Base-by-base conservation (phyloP, 2,888 invertebrate genomes). In the Pteria penguin region DNA sequence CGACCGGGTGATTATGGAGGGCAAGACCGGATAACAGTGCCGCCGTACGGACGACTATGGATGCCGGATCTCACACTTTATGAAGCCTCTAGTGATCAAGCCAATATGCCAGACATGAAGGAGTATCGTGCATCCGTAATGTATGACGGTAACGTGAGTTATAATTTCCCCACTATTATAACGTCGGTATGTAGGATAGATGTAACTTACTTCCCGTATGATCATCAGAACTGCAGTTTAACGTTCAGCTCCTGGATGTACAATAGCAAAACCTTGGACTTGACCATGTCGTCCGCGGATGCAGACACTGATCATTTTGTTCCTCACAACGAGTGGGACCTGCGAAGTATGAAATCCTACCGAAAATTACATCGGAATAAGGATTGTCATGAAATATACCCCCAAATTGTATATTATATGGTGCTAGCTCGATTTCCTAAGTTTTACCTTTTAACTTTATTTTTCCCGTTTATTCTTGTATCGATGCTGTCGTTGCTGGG, bases 221-320 rank as follows among this genome's bases (percentile, higher is more conserved):
- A 67, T 54, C 55, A 67, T 24, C 67, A 67, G 27, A 11, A 52
- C 8, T 67, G 67, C n/a, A 67, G 55, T 24, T 29, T 67, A 27
- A 67, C 26, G 31, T 67, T 67, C 1, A 36, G 67, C 29, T 67
- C 67, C 18, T 67, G 67, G 67, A 67, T 67, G 8, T 67, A 67
- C 55, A n/a, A 26, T 1, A n/a, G 29, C 2, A 54, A 54, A 22
- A 11, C 29, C n/a, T 11, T 67, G 5, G 67, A 67, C 18, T 31
- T 67, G 32, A n/a, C 18, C 26, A 52, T 2, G 22, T n/a, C 27
- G 18, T 2, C 36, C 2, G 4, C 27, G 3, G 22, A 2, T 27
- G 54, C 27, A n/a, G 67, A 67, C 36, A 29, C n/a, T 2, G 2
- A 27, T 5, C 18, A 54, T 31, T 67, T 67, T 29, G 8, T 18